Evolutionary conservation across 2,113 vertebrate genomes (phyloP).

Genomic region (Antechinus flavipes): DNA sequence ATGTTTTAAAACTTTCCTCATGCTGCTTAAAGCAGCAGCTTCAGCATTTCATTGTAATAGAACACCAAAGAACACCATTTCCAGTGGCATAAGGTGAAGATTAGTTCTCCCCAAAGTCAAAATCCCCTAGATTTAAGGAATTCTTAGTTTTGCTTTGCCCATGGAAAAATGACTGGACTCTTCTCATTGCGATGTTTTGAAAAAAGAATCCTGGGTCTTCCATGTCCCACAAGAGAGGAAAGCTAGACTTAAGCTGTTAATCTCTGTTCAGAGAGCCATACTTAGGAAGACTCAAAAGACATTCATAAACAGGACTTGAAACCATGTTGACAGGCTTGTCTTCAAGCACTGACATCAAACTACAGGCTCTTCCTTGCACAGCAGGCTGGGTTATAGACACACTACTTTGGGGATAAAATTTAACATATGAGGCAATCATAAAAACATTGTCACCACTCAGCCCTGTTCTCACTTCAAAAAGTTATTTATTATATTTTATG

Average conservation of each 20-base stretch:
- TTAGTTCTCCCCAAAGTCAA: neutral
- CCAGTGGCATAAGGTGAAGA: neutral
- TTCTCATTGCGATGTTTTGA: neutral
- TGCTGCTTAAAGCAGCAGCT: neutral
- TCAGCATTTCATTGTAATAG: neutral
- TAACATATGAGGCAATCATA: neutral
- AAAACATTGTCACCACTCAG: neutral
- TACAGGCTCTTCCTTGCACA: neutral
- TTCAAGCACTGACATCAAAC: no score
- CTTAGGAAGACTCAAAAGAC: neutral
- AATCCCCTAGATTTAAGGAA: neutral
- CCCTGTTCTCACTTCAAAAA: neutral
- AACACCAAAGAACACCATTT: neutral
- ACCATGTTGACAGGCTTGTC: no score
- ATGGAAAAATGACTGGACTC: neutral
- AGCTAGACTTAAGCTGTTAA: neutral
- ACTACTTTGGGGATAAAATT: neutral
- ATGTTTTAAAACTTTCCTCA: neutral
- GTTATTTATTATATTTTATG: neutral
- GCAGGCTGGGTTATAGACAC: neutral
- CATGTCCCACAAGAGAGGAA: neutral
- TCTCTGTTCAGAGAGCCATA: neutral
- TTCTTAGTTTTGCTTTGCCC: neutral
- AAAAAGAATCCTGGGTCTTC: neutral
- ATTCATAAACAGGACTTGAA: neutral